These are phyloP conservation scores for Monochamus saltuarius DNA, from an alignment of 1,140 invertebrate species.

Conservation along the genomic window DNA sequence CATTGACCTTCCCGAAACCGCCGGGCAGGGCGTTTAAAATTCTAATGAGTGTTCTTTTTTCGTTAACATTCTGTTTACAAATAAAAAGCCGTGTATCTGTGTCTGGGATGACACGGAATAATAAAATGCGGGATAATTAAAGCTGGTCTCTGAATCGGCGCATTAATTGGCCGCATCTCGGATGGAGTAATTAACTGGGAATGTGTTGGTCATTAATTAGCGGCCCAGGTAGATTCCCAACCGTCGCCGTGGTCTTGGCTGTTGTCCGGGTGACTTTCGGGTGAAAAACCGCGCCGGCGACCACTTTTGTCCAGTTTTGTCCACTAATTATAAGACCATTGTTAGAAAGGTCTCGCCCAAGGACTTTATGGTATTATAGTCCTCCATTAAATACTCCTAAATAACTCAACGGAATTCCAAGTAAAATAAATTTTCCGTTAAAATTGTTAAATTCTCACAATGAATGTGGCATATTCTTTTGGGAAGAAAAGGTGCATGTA, in stretches of 20 bases:
- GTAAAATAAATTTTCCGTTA: too few species aligned
- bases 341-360: too few species aligned
- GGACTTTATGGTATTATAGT: too few species aligned
- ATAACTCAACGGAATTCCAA: too few species aligned
- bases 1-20: too few species aligned
- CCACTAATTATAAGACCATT: too few species aligned
- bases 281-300: constrained; percentile 1
- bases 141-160: constrained; percentile 40
- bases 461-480: too few species aligned
- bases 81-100: constrained; percentile 32
- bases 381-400: too few species aligned
- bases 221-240: constrained; percentile 31
- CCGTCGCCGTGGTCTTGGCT: background rate
- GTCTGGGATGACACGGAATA: constrained; percentile 33
- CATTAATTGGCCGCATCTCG: constrained; percentile 43
- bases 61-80: constrained; percentile 43
- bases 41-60: constrained; percentile 14
- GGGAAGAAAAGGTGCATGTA: too few species aligned
- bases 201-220: constrained; percentile 48
- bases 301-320: background rate
- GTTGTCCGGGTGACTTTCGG: constrained; percentile 1
- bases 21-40: too few species aligned
- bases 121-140: constrained; percentile 46
- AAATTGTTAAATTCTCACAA: too few species aligned
- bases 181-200: constrained; percentile 46